Evolutionary conservation across 2,888 invertebrate species (phyloP), one percentile per base, ranked within the genome.

Genomic region (Octodonta nipae): DNA sequence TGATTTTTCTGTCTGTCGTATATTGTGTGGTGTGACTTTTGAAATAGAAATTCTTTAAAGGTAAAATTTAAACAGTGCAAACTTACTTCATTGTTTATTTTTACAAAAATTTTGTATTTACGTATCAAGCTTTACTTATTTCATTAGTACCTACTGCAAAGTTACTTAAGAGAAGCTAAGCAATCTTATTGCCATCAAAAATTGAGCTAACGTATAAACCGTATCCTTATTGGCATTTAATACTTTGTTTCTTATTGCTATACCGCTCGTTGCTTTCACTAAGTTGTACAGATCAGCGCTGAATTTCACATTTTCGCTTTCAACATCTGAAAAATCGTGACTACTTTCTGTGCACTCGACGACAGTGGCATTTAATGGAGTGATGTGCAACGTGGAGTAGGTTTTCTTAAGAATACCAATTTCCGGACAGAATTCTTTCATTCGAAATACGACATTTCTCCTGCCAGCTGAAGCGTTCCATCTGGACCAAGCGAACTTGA

Each of bases 341-440:
- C 78, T 75, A 20, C 82, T 73, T 56, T 89, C 88, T 1, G 79
- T 78, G 46, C 81, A 80, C 38, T 78, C 75, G 26, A 87, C 69
- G 5, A 78, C 63, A 3, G 65, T 58, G 0, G 82, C 71, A 40
- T 70, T 68, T 10, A 75, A 64, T 0, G 85, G 84, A 0, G 78
- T 83, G 2, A 79, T 73, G 38, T 71, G 50, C 4, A 73, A 51
- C 56, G 67, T 67, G 24, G 55, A 53, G 45, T 62, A 48, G 36
- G 38, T 41, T 47, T 50, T 48, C 50, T 52, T 22, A 3, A 10
- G 22, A n/a, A 4, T 4, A n/a, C 3, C 4, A 3, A 3, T 22
- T 11, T n/a, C 11, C 1, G 52, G 50, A 13, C 46, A 42, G 35
- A 70, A 66, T 52, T 80, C 78, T 34, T 79, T 64, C 44, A 76